Conservation (phyloP, 1,140 invertebrate species). For the Pseudomyrmex gracilis region DNA sequence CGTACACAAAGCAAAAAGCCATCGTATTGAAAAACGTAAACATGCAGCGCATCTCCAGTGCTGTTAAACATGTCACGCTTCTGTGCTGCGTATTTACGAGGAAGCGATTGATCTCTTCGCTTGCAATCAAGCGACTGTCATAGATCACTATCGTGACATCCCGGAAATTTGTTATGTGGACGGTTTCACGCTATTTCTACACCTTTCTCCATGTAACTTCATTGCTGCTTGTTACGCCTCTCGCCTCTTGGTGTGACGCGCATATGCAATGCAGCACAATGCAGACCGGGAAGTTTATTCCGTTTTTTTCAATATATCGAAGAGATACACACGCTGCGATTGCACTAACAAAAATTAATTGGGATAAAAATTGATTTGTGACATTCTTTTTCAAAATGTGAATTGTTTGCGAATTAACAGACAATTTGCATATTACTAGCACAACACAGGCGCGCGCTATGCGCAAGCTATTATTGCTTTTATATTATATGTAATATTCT, state of each 20-base stretch:
- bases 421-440: no score
- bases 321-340: no score
- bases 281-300: not conserved
- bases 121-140: not conserved
- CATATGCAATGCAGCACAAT: not conserved
- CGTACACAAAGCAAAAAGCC: no score
- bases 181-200: conserved; percentile 10
- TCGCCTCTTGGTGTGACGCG: not conserved
- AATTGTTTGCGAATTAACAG: no score
- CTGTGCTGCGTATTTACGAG: not conserved
- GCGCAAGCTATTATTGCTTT: no score
- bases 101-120: conserved; percentile 40
- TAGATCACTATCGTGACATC: conserved; percentile 38
- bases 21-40: not conserved
- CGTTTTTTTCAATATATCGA: not conserved
- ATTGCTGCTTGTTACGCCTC: conserved; percentile 39
- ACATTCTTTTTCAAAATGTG: no score
- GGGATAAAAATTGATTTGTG: no score
- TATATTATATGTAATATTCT: no score
- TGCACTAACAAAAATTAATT: no score
- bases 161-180: conserved; percentile 35
- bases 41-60: not conserved
- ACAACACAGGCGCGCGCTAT: no score
- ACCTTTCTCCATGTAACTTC: conserved; percentile 54
- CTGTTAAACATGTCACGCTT: conserved; percentile 12